Evolutionary conservation across 2,888 invertebrate species (phyloP).

Genomic region (Loripinus fragilis): DNA sequence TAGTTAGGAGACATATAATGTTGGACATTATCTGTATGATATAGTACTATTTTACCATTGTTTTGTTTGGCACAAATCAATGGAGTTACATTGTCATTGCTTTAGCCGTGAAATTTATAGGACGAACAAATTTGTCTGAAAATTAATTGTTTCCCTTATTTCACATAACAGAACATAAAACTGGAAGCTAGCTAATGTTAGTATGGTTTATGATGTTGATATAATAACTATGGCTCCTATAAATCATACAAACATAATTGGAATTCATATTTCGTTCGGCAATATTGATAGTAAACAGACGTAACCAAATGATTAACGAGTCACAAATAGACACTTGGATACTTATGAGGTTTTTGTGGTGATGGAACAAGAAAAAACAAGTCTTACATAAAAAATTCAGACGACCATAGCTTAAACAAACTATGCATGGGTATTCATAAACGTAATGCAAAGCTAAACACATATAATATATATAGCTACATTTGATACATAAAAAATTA

Average conservation of each 20-base stretch:
- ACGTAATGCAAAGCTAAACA: too few species aligned
- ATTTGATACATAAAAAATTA: too few species aligned
- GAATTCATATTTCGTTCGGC: conserved; percentile 7
- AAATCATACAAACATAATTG: conserved; percentile 11
- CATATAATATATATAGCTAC: too few species aligned
- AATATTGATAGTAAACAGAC: conserved; percentile 13
- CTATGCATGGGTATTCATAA: too few species aligned
- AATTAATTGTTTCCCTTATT: conserved; percentile 5
- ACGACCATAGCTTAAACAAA: too few species aligned
- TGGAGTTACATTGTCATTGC: background rate
- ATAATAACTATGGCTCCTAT: background rate
- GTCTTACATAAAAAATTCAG: background rate
- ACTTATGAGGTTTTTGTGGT: conserved; percentile 7
- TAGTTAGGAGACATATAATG: too few species aligned
- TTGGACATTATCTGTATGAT: too few species aligned
- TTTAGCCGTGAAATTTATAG: background rate
- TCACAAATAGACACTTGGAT: conserved; percentile 4
- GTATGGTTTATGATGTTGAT: conserved; percentile 1
- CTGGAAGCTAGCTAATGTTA: background rate
- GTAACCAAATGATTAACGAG: conserved; percentile 1
- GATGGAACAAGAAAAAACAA: background rate
- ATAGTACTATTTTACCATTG: too few species aligned
- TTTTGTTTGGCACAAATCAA: too few species aligned
- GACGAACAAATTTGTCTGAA: background rate
- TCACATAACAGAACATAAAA: background rate